Percentiles rank a stretch among this genome's conserved stretches.
These are phyloP conservation scores for Carassius auratus DNA, from an alignment of 2,113 vertebrate genomes.

Conservation along the genomic window DNA sequence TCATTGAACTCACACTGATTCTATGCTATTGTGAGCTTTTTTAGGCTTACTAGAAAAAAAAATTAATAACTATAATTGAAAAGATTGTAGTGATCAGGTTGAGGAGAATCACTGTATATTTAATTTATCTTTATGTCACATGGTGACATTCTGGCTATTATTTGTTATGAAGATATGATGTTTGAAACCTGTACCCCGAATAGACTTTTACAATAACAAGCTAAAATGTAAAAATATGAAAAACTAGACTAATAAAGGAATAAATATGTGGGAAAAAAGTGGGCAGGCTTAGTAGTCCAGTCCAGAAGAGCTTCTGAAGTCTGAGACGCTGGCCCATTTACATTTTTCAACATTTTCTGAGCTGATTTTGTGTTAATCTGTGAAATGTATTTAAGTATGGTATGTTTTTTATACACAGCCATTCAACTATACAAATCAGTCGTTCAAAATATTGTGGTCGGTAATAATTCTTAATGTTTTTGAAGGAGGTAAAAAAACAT, in stretches of 20 bases:
- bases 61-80: background rate
- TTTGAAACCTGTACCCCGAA: background rate
- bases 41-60: background rate
- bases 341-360: background rate
- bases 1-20: background rate
- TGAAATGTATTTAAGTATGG: background rate
- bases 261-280: background rate
- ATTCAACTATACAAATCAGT: too few relatives aligned
- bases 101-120: background rate
- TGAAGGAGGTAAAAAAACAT: too few relatives aligned
- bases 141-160: constrained; percentile 2
- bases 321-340: background rate
- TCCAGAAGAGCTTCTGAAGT: background rate
- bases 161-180: background rate
- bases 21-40: background rate
- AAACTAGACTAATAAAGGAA: background rate
- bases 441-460: too few relatives aligned
- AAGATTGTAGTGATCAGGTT: background rate
- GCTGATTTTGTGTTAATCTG: background rate
- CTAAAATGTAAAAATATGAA: background rate
- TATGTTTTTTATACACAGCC: background rate
- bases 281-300: background rate
- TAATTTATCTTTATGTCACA: background rate
- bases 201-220: background rate
- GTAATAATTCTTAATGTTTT: too few relatives aligned